Base-by-base conservation (phyloP, 2,113 vertebrate species). In the Casuarius casuarius region DNA sequence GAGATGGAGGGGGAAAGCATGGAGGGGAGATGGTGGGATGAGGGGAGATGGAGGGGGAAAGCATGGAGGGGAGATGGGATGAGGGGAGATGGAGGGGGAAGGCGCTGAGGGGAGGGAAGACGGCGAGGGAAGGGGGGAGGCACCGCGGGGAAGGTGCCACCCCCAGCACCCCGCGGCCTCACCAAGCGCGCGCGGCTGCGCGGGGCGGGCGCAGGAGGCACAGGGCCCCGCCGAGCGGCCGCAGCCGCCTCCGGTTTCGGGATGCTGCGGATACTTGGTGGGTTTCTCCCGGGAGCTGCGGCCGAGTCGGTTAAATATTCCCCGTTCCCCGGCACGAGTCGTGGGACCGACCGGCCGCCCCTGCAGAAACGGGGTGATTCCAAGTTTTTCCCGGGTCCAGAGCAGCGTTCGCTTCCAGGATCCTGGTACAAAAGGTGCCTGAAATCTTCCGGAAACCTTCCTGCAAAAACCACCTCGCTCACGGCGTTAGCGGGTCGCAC, bases 181-280 rank as follows among this genome's bases (percentile, higher is more conserved):
- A 13, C 42, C 42, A 49, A 62, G 20, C 5, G 15, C 23, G 0
- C 94, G 96, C 66, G 94, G 67, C 84, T 96, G 13, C 93, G 52
- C 63, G 6, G 12, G 49, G 1, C 6, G 22, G 90, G 71, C 95
- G 96, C n/a, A 97, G 97, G 93, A 95, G 96, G 95, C 96, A 90
- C 12, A 62, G 90, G 91, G 70, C 77, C 20, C 95, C 94, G 79
- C 79, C 31, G 16, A 84, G 85, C 54, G 59, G 25, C 3, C 9
- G 48, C 71, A 63, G 25, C 3, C 9, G 48, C 71, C 62, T 16
- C 1, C 51, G 59, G 19, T 62, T 79, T 70, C 33, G 71, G 58
- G 87, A 67, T 75, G 79, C 20, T 91, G 54, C 48, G 59, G 52
- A 62, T 44, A 72, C 88, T 67, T 35, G 46, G 72, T 10, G 65